phyloP scores from a whole-genome alignment of 1,140 invertebrate species.

The Notospermus geniculatus region DNA sequence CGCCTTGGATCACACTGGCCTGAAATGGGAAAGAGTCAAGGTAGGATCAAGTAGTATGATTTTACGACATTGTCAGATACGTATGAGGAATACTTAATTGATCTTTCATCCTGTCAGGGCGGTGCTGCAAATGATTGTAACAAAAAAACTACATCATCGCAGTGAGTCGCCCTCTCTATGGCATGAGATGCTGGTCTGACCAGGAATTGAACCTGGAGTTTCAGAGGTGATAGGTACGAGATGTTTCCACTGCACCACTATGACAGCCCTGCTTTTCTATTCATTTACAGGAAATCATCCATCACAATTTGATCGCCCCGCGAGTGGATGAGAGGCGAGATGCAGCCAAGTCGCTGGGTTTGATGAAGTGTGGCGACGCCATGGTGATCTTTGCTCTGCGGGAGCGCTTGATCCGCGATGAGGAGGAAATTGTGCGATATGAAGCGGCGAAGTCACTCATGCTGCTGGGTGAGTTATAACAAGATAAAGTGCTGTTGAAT shows the following conservation, averaged over 20 bases:
- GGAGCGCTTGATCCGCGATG: conserved; percentile 36
- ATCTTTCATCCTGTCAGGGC: no score
- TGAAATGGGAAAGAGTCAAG: conserved; percentile 54
- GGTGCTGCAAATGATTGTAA: no score
- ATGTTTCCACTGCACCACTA: no score
- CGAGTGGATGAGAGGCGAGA: conserved; percentile 44
- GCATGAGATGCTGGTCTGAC: no score
- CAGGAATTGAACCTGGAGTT: no score
- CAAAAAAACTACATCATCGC: no score
- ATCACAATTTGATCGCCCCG: conserved; percentile 38
- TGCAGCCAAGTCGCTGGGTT: conserved; percentile 45
- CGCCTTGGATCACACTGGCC: conserved; percentile 42
- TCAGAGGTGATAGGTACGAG: no score
- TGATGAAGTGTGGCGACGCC: conserved; percentile 43
- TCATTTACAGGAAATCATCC: conserved; percentile 43
- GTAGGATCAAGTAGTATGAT: conserved; percentile 22
- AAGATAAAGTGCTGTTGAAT: no score
- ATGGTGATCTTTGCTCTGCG: conserved; percentile 51
- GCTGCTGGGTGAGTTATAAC: conserved; percentile 39
- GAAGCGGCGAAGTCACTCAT: conserved; percentile 52
- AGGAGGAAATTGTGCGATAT: conserved; percentile 44
- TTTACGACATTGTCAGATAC: background rate
- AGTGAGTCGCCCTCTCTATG: no score
- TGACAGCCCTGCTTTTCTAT: conserved; percentile 3
- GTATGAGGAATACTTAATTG: no score